Evolutionary conservation across 2,113 vertebrate genomes (phyloP), one percentile per base, ranked within the genome.

Genomic region (Oreotrochilus melanogaster): DNA sequence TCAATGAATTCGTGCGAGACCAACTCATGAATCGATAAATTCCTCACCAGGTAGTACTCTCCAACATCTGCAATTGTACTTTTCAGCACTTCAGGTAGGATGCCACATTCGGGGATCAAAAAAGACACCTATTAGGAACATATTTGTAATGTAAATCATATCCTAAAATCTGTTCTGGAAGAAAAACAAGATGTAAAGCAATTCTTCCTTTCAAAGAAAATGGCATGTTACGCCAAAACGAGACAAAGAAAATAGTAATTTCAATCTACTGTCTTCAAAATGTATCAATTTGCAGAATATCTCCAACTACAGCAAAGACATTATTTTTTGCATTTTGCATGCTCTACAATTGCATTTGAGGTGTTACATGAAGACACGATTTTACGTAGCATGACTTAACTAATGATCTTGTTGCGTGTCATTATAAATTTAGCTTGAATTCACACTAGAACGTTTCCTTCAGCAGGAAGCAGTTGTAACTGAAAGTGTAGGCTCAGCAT

Each of bases 71-170:
- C 97, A 39, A 99, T 56, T 3, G 97, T 78, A 10, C 80, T 87
- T 69, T 97, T 98, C 76, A 99, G 96, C 56, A 96, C 95, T 73
- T 98, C 96, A 27, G 99, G 97, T 6, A 98, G 66, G 16, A 97
- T 12, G 86, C 97, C 98, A 97, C 99, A 99, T 43, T 98, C 99
- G 22, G 99, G 99, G 53, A 99, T 98, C 89, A 99, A 95, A 97
- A 99, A 67, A 18, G 98, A 99, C 82, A 99, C 98, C 99, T 99
- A 82, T 89, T n/a, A 61, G 42, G 83, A 92, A 85, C 18, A 83
- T 1, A 94, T 15, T 17, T 35, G 33, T 25, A 78, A 96, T 4
- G 33, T 33, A 88, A 96, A 83, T 86, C 9, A 88, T 9, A 37
- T 14, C 8, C 56, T 83, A 67, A 91, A 78, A 81, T 19, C 24